Percentiles rank a stretch among this genome's conserved stretches.
Evolutionary conservation across 35 echinoderm and acorn worm species (phyloP).

Genomic region (Anneissia japonica): DNA sequence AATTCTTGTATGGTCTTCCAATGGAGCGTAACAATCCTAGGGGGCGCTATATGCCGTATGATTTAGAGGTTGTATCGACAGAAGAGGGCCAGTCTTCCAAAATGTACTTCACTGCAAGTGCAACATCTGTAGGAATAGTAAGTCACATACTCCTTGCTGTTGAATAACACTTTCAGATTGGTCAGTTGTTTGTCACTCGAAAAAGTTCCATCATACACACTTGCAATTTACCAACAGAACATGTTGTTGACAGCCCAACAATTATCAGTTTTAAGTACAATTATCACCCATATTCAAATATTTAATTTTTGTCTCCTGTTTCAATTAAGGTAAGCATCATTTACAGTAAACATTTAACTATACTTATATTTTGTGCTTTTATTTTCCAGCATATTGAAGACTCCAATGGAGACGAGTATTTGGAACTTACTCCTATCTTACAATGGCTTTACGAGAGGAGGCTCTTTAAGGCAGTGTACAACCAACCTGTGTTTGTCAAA

Average conservation of each 20-base stretch:
- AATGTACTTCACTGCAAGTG: constrained; percentile 87
- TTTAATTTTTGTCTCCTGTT: background rate
- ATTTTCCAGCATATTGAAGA: constrained; percentile 69
- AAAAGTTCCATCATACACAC: too few species aligned
- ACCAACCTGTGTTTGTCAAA: constrained; percentile 73
- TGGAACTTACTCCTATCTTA: constrained; percentile 82
- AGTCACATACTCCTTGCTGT: too few species aligned
- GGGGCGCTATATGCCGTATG: constrained; percentile 90
- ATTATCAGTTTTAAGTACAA: too few species aligned
- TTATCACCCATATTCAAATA: too few species aligned
- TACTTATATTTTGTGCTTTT: background rate
- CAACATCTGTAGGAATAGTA: constrained; percentile 66
- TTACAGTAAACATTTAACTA: background rate
- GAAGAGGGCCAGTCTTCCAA: constrained; percentile 57
- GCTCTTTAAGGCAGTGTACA: constrained; percentile 65
- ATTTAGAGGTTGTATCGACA: constrained; percentile 78
- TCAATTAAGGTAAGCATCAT: background rate
- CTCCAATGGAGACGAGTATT: constrained; percentile 44
- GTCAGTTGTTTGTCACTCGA: too few species aligned
- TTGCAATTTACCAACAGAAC: too few species aligned
- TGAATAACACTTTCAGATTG: too few species aligned
- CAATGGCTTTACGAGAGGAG: constrained; percentile 89
- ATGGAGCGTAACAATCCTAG: constrained; percentile 59
- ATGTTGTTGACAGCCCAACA: too few species aligned
- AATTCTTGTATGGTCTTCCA: constrained; percentile 87